Evolutionary conservation across 1,140 invertebrate genomes (phyloP), one percentile per base, ranked within the genome.

Genomic region (Meloidogyne chitwoodi): DNA sequence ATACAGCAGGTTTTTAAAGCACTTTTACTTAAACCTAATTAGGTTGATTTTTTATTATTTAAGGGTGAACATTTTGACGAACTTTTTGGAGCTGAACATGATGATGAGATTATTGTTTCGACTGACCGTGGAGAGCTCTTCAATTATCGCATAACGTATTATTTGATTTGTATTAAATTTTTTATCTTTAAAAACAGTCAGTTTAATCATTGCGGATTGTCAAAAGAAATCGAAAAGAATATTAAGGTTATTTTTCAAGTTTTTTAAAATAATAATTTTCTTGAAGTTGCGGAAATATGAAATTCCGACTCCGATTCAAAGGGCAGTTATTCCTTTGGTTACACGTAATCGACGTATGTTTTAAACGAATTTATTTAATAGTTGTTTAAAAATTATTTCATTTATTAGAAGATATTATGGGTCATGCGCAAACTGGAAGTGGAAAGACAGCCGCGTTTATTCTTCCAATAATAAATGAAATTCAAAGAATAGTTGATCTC

Each of bases 371-470:
- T 69, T 38, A 19, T 29, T 64, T 2, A 26, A 26, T 64, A 26
- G 3, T 27, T 29, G 0, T 31, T 8, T 27, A 4, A 27, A 27
- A 27, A 0, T 65, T 29, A 6, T 65, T 27, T 65, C 8, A 27
- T 31, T 19, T 65, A 16, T 19, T 27, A 75, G 64, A 75, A 5
- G 77, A 78, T 62, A 48, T 78, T 19, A 78, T 66, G 27, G 77
- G 75, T 11, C 77, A 78, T 56, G 77, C 77, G 24, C 34, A 78
- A 48, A 78, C 77, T 14, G 77, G 77, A 0, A 78, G 77, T 38
- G 77, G 77, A 26, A 80, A 78, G 34, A 78, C 77, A 24, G 77
- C 77, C 5, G 77, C 77, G 22, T 78, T 78, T 69, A 19, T 78
- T 48, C 24, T 78, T 16, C 77, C 77, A n/a, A 78, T 78, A 26